Evolutionary conservation across 2,888 invertebrate genomes (phyloP).

Genomic region (Esperia sulphurella): DNA sequence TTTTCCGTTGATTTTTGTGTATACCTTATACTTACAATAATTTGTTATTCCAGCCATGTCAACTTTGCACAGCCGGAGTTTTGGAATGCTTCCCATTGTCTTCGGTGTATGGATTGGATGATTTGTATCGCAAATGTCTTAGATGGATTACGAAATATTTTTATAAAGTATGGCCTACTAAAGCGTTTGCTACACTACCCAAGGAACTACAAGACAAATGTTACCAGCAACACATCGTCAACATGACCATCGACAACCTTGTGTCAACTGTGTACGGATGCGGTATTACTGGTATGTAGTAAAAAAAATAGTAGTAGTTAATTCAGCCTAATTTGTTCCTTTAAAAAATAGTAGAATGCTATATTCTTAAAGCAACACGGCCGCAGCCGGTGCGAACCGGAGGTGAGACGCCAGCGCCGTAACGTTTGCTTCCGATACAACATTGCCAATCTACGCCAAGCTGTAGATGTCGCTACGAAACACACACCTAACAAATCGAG

Average conservation of each 20-base stretch:
- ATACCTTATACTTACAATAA: not conserved
- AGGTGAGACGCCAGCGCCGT: too few species aligned
- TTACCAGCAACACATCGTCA: constrained; percentile 88
- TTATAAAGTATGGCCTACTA: constrained; percentile 92
- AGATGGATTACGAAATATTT: constrained; percentile 94
- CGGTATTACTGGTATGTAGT: constrained; percentile 81
- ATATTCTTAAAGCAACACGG: too few species aligned
- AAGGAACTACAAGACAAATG: constrained; percentile 91
- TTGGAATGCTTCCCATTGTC: constrained; percentile 92
- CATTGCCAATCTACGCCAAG: too few species aligned
- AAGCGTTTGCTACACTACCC: constrained; percentile 91
- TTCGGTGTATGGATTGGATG: constrained; percentile 91
- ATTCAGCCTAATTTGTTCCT: too few species aligned
- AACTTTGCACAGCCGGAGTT: constrained; percentile 91
- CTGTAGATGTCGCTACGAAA: too few species aligned
- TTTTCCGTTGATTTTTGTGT: not conserved
- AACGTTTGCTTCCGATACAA: too few species aligned
- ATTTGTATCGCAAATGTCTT: constrained; percentile 90
- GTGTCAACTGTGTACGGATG: constrained; percentile 91
- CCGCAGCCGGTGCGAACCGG: too few species aligned
- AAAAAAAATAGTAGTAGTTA: too few species aligned
- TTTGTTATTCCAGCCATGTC: constrained; percentile 85
- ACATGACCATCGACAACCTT: constrained; percentile 88
- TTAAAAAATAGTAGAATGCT: too few species aligned
- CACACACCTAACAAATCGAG: too few species aligned